A percentile compares a stretch with the other conserved stretches of the same genome.
phyloP scores from a whole-genome alignment of 2,888 invertebrate genomes.

The Sarcophaga carnaria region DNA sequence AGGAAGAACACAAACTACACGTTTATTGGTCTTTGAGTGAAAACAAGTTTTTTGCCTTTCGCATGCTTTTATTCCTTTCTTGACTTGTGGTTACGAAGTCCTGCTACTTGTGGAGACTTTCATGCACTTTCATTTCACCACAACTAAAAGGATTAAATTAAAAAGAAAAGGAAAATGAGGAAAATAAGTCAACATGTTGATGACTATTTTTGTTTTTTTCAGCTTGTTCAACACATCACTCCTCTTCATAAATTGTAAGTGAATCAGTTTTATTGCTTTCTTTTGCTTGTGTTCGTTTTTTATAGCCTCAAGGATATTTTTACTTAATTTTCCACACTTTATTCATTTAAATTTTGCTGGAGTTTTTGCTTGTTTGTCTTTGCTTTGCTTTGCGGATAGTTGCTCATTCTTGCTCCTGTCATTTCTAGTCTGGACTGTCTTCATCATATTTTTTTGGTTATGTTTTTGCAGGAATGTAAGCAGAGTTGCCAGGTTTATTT shows the following conservation, averaged over 20 bases:
- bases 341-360: not conserved
- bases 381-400: not conserved
- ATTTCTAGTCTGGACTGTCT: too few species aligned
- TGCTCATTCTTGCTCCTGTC: too few species aligned
- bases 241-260: constrained; percentile 46
- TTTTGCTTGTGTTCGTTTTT: constrained; percentile 28
- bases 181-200: constrained; percentile 57
- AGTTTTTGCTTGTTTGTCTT: not conserved
- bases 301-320: constrained; percentile 60
- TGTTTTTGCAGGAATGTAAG: too few species aligned
- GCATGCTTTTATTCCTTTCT: constrained; percentile 32
- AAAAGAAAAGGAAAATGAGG: not conserved
- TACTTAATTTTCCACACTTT: constrained; percentile 54
- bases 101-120: not conserved
- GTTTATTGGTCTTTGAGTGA: not conserved
- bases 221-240: too few species aligned
- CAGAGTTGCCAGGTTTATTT: too few species aligned
- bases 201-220: not conserved
- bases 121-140: constrained; percentile 30
- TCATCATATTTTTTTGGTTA: too few species aligned
- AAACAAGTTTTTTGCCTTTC: constrained; percentile 49
- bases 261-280: constrained; percentile 56
- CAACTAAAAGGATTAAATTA: not conserved
- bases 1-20: not conserved
- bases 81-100: constrained; percentile 47